Percentiles rank a stretch among this genome's conserved stretches.
These are phyloP conservation scores for Andricus quercusramuli DNA, from an alignment of 2,888 invertebrate genomes.

Conservation along the genomic window DNA sequence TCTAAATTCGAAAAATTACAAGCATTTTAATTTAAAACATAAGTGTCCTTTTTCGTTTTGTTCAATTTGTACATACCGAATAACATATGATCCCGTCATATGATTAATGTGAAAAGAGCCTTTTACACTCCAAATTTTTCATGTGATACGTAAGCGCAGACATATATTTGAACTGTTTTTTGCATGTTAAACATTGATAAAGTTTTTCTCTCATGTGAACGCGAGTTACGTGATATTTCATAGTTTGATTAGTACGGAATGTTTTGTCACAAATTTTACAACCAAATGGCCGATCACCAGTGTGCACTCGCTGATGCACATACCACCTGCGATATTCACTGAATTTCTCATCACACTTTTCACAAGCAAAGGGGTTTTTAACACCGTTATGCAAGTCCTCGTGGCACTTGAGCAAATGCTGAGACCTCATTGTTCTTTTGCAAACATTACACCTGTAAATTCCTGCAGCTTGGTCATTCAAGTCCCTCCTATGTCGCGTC, in stretches of 20 bases:
- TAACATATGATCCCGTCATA: no score
- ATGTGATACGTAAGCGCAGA: constrained; percentile 7
- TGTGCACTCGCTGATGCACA: constrained; percentile 27
- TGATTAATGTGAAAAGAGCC: not conserved
- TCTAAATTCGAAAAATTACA: no score
- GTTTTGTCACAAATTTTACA: constrained; percentile 52
- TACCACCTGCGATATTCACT: not conserved
- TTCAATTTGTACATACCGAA: no score
- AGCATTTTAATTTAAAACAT: no score
- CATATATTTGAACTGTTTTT: constrained; percentile 7
- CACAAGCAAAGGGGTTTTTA: not conserved
- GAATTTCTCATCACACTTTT: constrained; percentile 37
- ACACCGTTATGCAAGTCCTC: not conserved
- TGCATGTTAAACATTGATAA: constrained; percentile 40
- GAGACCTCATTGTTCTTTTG: constrained; percentile 38
- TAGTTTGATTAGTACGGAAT: constrained; percentile 54
- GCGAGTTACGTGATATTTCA: constrained; percentile 50
- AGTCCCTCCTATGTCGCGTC: not conserved
- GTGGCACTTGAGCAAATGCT: not conserved
- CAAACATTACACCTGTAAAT: constrained; percentile 38
- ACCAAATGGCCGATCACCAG: constrained; percentile 49
- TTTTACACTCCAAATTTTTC: constrained; percentile 2
- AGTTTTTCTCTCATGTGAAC: not conserved
- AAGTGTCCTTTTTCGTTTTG: no score
- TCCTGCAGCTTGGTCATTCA: not conserved